Conservation (phyloP, 2,113 vertebrate species). For the Sebastes schlegelii region DNA sequence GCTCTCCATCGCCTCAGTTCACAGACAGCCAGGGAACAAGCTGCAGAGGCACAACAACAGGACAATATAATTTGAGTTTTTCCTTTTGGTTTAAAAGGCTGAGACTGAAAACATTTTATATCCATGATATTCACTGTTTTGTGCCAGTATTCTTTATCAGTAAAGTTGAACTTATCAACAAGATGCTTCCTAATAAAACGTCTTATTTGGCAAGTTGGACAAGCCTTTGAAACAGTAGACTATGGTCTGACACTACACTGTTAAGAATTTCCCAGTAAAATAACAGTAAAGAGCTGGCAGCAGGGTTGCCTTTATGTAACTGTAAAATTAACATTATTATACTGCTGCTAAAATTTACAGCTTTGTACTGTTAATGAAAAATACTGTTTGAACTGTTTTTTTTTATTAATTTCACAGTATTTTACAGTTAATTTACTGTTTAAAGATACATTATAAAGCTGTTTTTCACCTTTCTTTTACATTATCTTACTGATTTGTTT, state of each 20-base stretch:
- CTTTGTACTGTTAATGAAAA: too few relatives aligned
- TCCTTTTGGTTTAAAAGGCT: neutral
- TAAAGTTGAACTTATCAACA: neutral
- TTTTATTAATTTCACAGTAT: too few relatives aligned
- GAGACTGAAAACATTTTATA: neutral
- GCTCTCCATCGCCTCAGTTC: constrained; percentile 79
- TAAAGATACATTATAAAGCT: too few relatives aligned
- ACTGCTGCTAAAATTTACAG: too few relatives aligned
- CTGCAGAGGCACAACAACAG: neutral
- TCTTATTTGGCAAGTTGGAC: neutral
- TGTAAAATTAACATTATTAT: too few relatives aligned
- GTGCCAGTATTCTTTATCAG: neutral
- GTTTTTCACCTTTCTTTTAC: too few relatives aligned
- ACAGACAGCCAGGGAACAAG: neutral
- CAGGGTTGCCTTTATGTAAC: too few relatives aligned
- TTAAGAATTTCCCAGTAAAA: too few relatives aligned
- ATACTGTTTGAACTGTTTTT: too few relatives aligned
- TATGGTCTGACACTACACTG: neutral
- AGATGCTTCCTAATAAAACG: neutral
- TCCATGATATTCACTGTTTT: neutral
- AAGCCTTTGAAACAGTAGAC: neutral
- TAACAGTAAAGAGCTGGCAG: too few relatives aligned
- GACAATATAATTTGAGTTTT: neutral
- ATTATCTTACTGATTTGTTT: too few relatives aligned
- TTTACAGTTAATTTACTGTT: too few relatives aligned